phyloP scores from a whole-genome alignment of 2,113 vertebrate species.

The Anas platyrhynchos region DNA sequence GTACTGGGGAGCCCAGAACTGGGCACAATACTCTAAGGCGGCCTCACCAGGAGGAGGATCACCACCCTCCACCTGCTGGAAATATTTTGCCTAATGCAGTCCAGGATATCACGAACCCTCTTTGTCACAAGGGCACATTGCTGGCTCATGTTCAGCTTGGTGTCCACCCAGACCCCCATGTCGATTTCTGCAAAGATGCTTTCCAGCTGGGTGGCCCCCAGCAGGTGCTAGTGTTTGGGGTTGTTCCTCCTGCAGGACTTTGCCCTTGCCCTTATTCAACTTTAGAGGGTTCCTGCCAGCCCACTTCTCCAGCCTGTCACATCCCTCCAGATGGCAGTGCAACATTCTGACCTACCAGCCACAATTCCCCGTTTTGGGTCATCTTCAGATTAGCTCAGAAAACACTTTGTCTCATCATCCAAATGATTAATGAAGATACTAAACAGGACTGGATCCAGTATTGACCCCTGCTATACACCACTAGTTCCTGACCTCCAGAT shows the following conservation, averaged over 20 bases:
- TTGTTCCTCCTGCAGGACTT: neutral
- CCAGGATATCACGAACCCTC: accelerated
- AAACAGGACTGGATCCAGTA: neutral
- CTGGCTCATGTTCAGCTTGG: neutral
- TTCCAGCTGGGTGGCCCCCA: neutral
- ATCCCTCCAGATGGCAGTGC: neutral
- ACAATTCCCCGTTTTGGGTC: neutral
- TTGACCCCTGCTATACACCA: neutral
- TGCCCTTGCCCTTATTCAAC: neutral
- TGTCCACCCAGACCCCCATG: neutral
- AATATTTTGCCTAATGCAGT: neutral
- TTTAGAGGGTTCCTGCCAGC: neutral
- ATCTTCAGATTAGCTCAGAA: neutral
- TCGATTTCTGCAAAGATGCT: neutral
- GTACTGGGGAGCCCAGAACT: neutral
- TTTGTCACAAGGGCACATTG: neutral
- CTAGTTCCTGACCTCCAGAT: neutral
- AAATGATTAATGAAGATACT: neutral
- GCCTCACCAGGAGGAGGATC: neutral
- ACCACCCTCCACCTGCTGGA: neutral
- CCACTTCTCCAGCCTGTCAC: neutral
- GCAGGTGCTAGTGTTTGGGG: neutral
- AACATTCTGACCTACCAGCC: accelerated
- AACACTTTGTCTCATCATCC: neutral
- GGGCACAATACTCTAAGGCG: accelerated